Evolutionary conservation across 2,888 invertebrate species (phyloP).

Genomic region (Rotaria macrura): DNA sequence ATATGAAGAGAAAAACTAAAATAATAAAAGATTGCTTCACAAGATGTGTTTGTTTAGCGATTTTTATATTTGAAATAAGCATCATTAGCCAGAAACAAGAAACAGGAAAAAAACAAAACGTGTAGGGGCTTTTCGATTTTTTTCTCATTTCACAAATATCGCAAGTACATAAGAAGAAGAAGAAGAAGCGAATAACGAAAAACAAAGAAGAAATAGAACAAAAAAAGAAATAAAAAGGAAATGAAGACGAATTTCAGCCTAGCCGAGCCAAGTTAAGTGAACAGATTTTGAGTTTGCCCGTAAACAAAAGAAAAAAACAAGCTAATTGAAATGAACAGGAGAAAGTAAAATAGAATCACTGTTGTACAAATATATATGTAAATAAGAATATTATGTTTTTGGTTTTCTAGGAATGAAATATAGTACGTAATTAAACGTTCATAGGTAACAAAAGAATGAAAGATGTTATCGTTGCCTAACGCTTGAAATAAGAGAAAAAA

Average conservation of each 20-base stretch:
- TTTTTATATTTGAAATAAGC: conserved; percentile 1
- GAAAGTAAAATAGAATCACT: conserved; percentile 5
- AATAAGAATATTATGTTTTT: neutral
- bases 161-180: neutral
- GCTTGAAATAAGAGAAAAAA: neutral
- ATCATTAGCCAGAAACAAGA: conserved; percentile 7
- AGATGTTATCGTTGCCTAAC: neutral
- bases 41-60: neutral
- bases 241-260: neutral
- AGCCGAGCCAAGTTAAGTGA: neutral
- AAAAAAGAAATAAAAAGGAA: no score
- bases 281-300: neutral
- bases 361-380: neutral
- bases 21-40: no score
- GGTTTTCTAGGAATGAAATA: neutral
- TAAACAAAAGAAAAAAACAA: neutral
- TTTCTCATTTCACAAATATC: conserved; percentile 8
- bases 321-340: neutral
- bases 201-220: neutral
- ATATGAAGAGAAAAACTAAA: neutral
- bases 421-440: neutral
- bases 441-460: neutral
- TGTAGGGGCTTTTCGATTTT: neutral
- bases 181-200: neutral
- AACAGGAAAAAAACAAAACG: neutral